Evolutionary conservation across 2,888 invertebrate genomes (phyloP), one percentile per base, ranked within the genome.

Genomic region (Eupithecia abbreviata): DNA sequence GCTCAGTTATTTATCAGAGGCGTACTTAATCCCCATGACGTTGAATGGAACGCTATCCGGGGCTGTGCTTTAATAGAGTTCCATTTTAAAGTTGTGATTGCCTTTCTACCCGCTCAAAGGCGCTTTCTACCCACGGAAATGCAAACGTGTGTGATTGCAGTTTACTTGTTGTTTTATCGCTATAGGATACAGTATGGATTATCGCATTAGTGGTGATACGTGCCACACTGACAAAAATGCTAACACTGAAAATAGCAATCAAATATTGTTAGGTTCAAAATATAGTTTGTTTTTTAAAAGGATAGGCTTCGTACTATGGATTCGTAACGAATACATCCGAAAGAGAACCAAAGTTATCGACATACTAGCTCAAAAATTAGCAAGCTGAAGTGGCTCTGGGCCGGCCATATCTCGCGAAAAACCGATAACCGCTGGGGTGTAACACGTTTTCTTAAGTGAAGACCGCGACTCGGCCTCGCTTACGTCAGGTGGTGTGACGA

Each of bases 71-170:
- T 18, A 18, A 58, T 18, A 3, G 58, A 58, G 18, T 58, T 18
- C 18, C 9, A 58, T 58, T 58, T 58, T 58, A 58, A 58, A 58
- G 18, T 58, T 58, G 58, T 58, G 58, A 58, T 58, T 58, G 58
- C 58, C 18, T 58, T 58, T 58, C 58, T 58, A 9, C 6, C 18
- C 58, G 9, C 18, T 58, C 58, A 58, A 58, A 58, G 9, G 58
- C 58, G 30, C 30, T 30, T 30, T 30, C 30, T 30, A 30, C 30
- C 1, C 30, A 58, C 58, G 58, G n/a, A 6, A 18, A 58, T 58
- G 58, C n/a, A 58, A 58, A 58, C n/a, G 58, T 58, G 18, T 58
- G n/a, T 18, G 18, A 58, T 55, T 58, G 58, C 58, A 58, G 51
- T 51, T 51, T n/a, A 51, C 51, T 58, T 2, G n/a, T 58, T 18